A percentile compares a stretch with the other conserved stretches of the same genome.
These are phyloP conservation scores for Pangasius mekongensis DNA, from an alignment of 2,797 vertebrate genomes.

Conservation along the genomic window DNA sequence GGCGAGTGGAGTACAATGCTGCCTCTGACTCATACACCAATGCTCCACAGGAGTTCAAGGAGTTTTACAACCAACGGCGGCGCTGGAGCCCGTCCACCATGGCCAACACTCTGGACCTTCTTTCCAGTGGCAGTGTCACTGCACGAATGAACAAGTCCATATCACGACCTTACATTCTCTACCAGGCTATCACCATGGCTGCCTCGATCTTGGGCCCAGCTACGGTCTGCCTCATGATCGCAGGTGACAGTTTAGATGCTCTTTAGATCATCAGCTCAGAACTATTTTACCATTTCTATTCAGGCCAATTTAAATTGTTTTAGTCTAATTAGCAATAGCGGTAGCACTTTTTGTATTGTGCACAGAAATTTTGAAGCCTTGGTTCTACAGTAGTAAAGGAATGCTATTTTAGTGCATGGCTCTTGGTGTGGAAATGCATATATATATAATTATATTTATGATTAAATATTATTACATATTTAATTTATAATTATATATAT, in stretches of 20 bases:
- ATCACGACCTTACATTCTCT: constrained; percentile 74
- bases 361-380: too few relatives aligned
- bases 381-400: too few relatives aligned
- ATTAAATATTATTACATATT: too few relatives aligned
- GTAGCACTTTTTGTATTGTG: too few relatives aligned
- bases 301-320: too few relatives aligned
- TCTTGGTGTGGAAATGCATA: too few relatives aligned
- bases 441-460: too few relatives aligned
- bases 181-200: constrained; percentile 68
- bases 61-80: constrained; percentile 78
- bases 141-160: constrained; percentile 70
- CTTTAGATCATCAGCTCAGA: too few relatives aligned
- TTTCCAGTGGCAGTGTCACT: constrained; percentile 58
- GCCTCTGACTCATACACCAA: constrained; percentile 80
- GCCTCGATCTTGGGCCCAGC: constrained; percentile 71
- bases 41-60: constrained; percentile 76
- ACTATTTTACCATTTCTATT: background rate
- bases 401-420: too few relatives aligned
- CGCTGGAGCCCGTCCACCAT: constrained; percentile 79
- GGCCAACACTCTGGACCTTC: constrained; percentile 73
- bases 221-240: constrained; percentile 73
- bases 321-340: too few relatives aligned
- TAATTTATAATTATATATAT: too few relatives aligned
- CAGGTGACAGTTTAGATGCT: constrained; percentile 62
- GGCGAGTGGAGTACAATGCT: constrained; percentile 79